Conservation (phyloP, 1,140 invertebrate genomes). For the Atta cephalotes region DNA sequence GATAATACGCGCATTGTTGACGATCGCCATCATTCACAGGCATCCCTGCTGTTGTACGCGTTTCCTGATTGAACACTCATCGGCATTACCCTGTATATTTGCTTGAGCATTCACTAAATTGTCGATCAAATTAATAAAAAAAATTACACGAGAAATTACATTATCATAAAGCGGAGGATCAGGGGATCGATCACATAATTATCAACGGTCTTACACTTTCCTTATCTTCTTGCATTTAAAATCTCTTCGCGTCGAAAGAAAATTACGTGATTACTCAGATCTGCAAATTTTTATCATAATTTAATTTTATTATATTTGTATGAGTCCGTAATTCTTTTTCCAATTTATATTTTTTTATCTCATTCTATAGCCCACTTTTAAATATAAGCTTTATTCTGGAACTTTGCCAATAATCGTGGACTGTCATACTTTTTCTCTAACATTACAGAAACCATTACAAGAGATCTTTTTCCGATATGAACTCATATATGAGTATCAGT, state of each 20-base stretch:
- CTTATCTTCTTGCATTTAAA: background rate
- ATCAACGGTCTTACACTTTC: background rate
- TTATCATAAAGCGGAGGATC: background rate
- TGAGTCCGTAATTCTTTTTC: no score
- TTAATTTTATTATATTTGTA: no score
- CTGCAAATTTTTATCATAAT: background rate
- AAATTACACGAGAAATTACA: background rate
- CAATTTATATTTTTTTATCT: no score
- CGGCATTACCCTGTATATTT: background rate
- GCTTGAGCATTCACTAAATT: background rate
- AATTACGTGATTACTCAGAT: background rate
- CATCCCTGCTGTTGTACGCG: background rate
- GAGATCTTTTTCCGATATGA: no score
- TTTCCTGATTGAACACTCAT: constrained; percentile 58
- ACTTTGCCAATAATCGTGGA: no score
- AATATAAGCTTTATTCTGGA: no score
- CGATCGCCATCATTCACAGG: constrained; percentile 45
- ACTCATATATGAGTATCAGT: no score
- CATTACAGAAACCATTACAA: no score
- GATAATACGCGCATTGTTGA: constrained; percentile 54
- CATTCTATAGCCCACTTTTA: no score
- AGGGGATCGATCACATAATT: background rate
- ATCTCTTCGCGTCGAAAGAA: background rate
- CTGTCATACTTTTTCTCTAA: no score
- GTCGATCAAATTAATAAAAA: background rate